Evolutionary conservation across 2,888 invertebrate genomes (phyloP).

Genomic region (Hyalella azteca): DNA sequence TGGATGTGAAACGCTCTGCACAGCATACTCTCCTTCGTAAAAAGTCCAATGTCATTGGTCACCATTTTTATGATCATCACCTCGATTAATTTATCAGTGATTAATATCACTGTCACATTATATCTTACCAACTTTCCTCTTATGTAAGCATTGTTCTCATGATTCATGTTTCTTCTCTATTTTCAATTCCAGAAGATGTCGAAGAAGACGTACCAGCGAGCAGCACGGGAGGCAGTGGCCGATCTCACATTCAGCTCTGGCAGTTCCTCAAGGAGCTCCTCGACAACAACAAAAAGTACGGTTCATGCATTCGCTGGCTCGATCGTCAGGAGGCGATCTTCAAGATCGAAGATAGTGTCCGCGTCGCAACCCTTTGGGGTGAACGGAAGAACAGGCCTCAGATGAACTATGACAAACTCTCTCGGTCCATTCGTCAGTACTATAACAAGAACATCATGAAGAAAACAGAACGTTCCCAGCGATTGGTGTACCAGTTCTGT

Average conservation of each 20-base stretch:
- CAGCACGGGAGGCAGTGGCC: constrained; percentile 57
- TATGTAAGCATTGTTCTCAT: neutral
- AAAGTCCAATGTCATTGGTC: no score
- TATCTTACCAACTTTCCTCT: neutral
- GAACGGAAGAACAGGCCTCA: constrained; percentile 96
- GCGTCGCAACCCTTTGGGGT: constrained; percentile 98
- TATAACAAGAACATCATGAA: constrained; percentile 99
- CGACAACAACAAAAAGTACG: constrained; percentile 84
- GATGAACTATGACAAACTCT: constrained; percentile 99
- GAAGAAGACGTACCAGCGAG: constrained; percentile 32
- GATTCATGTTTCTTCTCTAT: neutral
- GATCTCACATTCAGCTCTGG: constrained; percentile 95
- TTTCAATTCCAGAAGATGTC: constrained; percentile 9
- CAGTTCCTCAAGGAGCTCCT: constrained; percentile 97
- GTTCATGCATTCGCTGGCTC: constrained; percentile 96
- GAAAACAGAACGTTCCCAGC: constrained; percentile 96
- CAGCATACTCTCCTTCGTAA: no score
- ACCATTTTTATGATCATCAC: neutral
- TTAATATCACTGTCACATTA: neutral
- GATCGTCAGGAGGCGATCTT: constrained; percentile 93
- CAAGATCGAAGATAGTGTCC: constrained; percentile 98
- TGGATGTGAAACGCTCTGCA: neutral
- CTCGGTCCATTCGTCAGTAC: constrained; percentile 95
- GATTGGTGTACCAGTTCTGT: constrained; percentile 98
- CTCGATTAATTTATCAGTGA: neutral